A percentile compares a stretch with the other conserved stretches of the same genome.
These are phyloP conservation scores for Apeltes quadracus DNA, from an alignment of 2,113 vertebrate species.

Conservation along the genomic window DNA sequence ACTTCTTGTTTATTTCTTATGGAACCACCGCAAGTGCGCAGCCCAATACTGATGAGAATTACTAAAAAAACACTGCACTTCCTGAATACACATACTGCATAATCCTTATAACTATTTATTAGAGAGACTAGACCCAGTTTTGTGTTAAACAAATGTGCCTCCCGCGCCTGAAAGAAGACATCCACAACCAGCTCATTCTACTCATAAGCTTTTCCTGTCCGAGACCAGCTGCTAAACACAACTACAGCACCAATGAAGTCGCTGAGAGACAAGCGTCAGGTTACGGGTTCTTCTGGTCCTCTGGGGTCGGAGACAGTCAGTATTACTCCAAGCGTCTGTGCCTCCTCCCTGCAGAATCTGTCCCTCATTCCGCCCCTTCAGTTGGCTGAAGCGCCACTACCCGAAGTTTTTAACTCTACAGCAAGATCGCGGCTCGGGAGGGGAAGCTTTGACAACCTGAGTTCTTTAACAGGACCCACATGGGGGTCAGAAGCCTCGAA, in stretches of 20 bases:
- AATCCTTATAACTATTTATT: constrained; percentile 48
- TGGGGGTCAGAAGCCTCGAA: constrained; percentile 1
- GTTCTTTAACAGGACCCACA: constrained; percentile 12
- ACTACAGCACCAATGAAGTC: constrained; percentile 45
- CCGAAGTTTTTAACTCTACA: constrained; percentile 3
- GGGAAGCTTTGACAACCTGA: constrained; percentile 13
- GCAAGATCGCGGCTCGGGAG: constrained; percentile 12
- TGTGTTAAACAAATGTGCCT: constrained; percentile 51
- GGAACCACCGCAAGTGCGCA: constrained; percentile 42
- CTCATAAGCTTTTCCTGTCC: not conserved
- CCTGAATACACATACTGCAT: constrained; percentile 69
- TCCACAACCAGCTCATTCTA: constrained; percentile 17
- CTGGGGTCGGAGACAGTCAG: not conserved
- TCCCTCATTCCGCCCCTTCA: constrained; percentile 13
- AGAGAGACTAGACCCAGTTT: constrained; percentile 66
- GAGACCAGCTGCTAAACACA: constrained; percentile 19
- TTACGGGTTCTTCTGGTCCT: not conserved
- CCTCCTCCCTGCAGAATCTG: constrained; percentile 38
- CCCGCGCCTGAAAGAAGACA: not conserved
- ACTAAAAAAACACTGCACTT: constrained; percentile 46
- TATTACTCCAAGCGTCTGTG: not conserved
- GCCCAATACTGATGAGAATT: constrained; percentile 70
- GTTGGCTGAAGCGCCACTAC: constrained; percentile 50
- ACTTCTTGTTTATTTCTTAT: constrained; percentile 47
- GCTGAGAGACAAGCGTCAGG: constrained; percentile 21